Evolutionary conservation across 2,888 invertebrate genomes (phyloP).

Genomic region (Scaeva pyrastri): DNA sequence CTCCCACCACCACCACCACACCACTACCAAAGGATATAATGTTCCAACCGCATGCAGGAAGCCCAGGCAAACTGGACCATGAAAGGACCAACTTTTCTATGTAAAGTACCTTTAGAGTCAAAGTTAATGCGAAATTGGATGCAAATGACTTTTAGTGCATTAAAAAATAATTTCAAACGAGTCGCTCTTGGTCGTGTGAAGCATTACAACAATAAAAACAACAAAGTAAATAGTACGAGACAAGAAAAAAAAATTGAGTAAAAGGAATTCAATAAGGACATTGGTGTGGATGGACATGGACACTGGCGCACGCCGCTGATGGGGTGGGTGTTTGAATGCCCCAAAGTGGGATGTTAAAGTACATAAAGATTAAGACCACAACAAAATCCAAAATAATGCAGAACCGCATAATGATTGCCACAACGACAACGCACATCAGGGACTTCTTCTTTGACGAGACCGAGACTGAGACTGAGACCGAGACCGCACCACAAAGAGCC

Average conservation of each 20-base stretch:
- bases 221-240: conserved; percentile 25
- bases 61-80: conserved; percentile 53
- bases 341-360: neutral
- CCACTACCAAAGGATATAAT: conserved; percentile 52
- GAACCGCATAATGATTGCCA: conserved; percentile 68
- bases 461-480: conserved; percentile 46
- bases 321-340: neutral
- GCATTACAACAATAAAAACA: conserved; percentile 42
- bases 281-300: neutral
- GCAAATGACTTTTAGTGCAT: conserved; percentile 76
- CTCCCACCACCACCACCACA: conserved; percentile 41
- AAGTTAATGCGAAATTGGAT: conserved; percentile 75
- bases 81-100: conserved; percentile 67
- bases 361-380: conserved; percentile 59
- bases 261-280: conserved; percentile 45
- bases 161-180: conserved; percentile 75
- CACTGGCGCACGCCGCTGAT: too few species aligned
- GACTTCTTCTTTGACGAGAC: conserved; percentile 55
- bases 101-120: conserved; percentile 73
- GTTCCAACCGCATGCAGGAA: conserved; percentile 43
- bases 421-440: conserved; percentile 58
- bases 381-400: conserved; percentile 69
- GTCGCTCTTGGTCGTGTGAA: conserved; percentile 57
- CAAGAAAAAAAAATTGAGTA: neutral
- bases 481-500: conserved; percentile 2